Conservation (phyloP, 2,888 invertebrate genomes). For the Aquatica leii region DNA sequence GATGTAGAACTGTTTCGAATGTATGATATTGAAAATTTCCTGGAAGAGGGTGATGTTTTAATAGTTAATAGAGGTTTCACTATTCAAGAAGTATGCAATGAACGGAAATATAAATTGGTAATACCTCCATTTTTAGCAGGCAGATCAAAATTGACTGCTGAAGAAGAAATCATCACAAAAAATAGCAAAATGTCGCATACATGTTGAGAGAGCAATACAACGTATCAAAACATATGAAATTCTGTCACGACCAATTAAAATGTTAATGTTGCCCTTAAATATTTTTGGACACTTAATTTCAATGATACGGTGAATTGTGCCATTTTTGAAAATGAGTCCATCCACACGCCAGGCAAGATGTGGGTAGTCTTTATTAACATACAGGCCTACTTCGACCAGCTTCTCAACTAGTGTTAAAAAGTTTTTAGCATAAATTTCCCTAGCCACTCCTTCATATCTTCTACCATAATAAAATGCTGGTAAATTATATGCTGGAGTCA, state of each 20-base stretch:
- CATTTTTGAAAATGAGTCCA: not conserved
- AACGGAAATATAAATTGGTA: not conserved
- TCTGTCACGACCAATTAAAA: not conserved
- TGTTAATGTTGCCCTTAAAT: slow-evolving; percentile 11
- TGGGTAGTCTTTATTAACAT: not conserved
- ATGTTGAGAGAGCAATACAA: slow-evolving; percentile 14
- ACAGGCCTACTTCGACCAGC: not conserved
- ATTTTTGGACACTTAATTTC: not conserved
- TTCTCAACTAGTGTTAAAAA: not conserved
- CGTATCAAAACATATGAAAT: slow-evolving; percentile 9
- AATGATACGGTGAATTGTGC: not conserved
- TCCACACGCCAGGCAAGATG: not conserved
- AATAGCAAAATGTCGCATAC: slow-evolving; percentile 13
- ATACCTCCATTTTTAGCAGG: not conserved
- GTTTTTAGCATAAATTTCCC: not conserved
- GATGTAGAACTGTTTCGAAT: not conserved
- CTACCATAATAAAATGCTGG: not conserved
- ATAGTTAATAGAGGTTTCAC: not conserved
- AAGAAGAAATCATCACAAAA: slow-evolving; percentile 20
- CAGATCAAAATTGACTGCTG: not conserved
- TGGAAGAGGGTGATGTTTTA: not conserved
- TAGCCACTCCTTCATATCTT: not conserved
- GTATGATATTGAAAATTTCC: not conserved
- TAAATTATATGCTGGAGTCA: not conserved
- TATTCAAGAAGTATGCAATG: not conserved